These are phyloP conservation scores for Orussus abietinus DNA, from an alignment of 1,140 invertebrate species.

Conservation along the genomic window DNA sequence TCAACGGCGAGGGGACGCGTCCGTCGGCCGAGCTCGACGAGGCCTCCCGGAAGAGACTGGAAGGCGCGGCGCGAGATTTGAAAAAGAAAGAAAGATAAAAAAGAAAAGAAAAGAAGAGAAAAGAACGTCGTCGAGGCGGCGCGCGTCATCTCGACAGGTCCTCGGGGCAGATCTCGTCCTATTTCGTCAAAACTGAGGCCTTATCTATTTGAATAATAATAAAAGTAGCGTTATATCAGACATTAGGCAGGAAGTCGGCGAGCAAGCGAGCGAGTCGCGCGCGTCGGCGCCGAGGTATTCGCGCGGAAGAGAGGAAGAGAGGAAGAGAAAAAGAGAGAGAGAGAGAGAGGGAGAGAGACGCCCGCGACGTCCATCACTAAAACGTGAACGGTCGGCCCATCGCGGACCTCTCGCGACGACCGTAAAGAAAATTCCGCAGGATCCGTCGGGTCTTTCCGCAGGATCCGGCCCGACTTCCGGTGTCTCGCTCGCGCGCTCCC, in stretches of 20 bases:
- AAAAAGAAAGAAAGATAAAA: no score
- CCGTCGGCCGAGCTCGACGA: no score
- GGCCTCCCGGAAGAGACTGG: no score
- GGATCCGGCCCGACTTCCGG: not conserved
- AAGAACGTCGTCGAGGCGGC: conserved; percentile 17
- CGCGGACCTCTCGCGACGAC: not conserved
- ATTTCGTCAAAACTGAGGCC: conserved; percentile 41
- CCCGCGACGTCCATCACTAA: no score
- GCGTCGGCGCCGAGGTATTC: no score
- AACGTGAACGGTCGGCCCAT: no score
- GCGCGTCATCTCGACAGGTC: conserved; percentile 23
- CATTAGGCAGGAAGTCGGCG: conserved; percentile 15
- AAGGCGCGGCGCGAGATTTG: no score
- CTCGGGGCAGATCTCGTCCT: conserved; percentile 37
- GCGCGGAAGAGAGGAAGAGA: no score
- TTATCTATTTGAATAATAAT: conserved; percentile 48
- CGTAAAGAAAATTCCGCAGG: conserved; percentile 5
- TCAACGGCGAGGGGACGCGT: no score
- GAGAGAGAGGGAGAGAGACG: conserved; percentile 8
- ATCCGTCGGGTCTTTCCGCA: not conserved
- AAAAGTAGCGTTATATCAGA: conserved; percentile 40
- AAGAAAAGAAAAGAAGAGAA: no score
- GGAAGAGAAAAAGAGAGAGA: conserved; percentile 5
- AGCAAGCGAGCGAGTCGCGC: no score
- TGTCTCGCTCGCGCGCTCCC: conserved; percentile 19